Evolutionary conservation across 2,797 vertebrate species (phyloP), one percentile per base, ranked within the genome.

Genomic region (Tokudaia tokunoshimensis): DNA sequence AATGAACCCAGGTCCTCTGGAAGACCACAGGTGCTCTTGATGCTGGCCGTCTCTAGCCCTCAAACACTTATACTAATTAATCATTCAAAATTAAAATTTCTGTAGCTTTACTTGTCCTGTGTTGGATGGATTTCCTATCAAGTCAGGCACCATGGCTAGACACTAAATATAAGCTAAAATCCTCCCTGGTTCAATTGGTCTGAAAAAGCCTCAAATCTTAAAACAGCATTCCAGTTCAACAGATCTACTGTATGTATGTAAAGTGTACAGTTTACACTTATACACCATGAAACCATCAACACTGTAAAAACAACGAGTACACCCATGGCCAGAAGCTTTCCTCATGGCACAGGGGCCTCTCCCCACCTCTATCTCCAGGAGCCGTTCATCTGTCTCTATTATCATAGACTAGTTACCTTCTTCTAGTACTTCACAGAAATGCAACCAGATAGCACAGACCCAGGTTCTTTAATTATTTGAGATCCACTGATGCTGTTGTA

Each of bases 171-270:
- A 55, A 94, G 55, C 14, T 52, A 31, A 91, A 95, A 63, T 55
- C 88, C 4, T n/a, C 57, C 57, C 7, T 57, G 44, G 55, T 82
- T 89, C 70, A 82, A 91, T 6, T 31, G 47, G 29, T 78, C 81
- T 7, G 79, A 20, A 22, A 90, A 37, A 37, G 34, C 11, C 29
- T 72, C 81, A 92, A 90, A 61, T 67, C 94, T 92, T 78, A 89
- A 95, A 96, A 88, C 15, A 92, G 37, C 24, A 89, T 6, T 91
- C 37, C 29, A 91, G 80, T 83, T 89, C 78, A 47, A 82, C 12
- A 9, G n/a, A 93, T 59, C 17, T 70, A 90, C 14, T 76, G 2
- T 44, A 63, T 31, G 74, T 59, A 86, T 76, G 74, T 87, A 63
- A 85, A 94, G 50, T 59, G 3, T 47, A 96, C 29, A 79, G 52